Percentiles rank a stretch among this genome's conserved stretches.
Conservation (phyloP, 2,113 vertebrate species). For the Pomatostomus ruficeps region DNA sequence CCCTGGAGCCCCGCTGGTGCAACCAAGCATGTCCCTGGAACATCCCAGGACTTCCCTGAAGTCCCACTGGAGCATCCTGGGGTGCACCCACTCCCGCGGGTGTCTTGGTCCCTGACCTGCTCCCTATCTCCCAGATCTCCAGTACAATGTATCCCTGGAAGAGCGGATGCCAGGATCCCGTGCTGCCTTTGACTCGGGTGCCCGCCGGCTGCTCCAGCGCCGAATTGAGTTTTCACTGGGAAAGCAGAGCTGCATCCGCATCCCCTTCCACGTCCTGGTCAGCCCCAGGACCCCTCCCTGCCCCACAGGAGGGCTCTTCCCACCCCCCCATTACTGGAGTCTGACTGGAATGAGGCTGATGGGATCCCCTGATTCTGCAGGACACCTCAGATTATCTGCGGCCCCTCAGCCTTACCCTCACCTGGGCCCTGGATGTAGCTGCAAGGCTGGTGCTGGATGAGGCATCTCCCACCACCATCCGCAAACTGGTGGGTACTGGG, state of each 20-base stretch:
- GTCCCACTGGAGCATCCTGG: background rate
- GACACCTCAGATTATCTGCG: constrained; percentile 91
- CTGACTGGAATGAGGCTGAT: background rate
- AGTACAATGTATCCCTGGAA: constrained; percentile 81
- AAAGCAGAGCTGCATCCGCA: constrained; percentile 71
- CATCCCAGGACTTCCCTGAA: background rate
- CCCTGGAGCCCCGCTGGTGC: background rate
- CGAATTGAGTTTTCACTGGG: constrained; percentile 66
- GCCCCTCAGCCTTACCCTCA: constrained; percentile 83
- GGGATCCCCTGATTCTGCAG: constrained; percentile 50
- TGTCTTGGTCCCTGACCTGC: background rate
- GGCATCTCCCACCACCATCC: constrained; percentile 75
- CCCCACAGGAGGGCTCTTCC: background rate
- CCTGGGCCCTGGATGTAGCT: constrained; percentile 77
- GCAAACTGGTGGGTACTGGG: constrained; percentile 77
- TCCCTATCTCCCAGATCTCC: constrained; percentile 63
- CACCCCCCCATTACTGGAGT: rapidly evolving
- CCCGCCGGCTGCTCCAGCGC: constrained; percentile 72
- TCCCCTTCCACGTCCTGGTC: constrained; percentile 85
- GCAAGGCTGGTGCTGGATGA: constrained; percentile 84
- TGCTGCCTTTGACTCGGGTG: constrained; percentile 83
- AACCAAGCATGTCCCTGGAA: background rate
- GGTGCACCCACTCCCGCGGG: rapidly evolving
- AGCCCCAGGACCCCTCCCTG: background rate
- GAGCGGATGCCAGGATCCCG: constrained; percentile 78